Evolutionary conservation across 2,797 vertebrate species (phyloP), one percentile per base, ranked within the genome.

Genomic region (Australoheros facetus): DNA sequence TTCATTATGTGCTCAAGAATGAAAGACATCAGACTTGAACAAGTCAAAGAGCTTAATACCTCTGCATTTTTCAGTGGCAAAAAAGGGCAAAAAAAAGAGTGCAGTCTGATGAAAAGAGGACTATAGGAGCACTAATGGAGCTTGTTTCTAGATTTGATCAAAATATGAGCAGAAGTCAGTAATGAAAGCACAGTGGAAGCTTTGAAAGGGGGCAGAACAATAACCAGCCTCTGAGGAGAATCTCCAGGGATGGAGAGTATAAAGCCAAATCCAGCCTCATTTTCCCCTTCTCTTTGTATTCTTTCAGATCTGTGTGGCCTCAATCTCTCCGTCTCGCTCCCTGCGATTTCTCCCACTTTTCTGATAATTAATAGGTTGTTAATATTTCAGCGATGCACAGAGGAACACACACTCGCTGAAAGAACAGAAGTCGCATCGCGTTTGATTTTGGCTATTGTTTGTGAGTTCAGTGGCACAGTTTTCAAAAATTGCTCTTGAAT

Each of bases 331-430:
- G 19, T 75, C 64, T 57, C 58, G 16, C 55, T 37, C 48, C 57
- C 51, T 2, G 3, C 74, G 42, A 56, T 71, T 77, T 69, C 75
- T 73, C 73, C 77, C 71, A 76, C 70, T 87, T 82, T 87, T 62
- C 70, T 4, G 23, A 89, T 89, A 90, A 92, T 91, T 90, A 92
- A 90, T 80, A 85, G 58, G 56, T 77, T 76, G 66, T 92, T 79
- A 87, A 91, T 87, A 88, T 89, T 90, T 88, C 70, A 91, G 79
- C 77, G 71, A 62, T 59, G 57, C 77, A 17, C 75, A 51, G 42
- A 69, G 51, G 71, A 86, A 82, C 66, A 37, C 56, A 34, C 55
- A 3, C 28, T 78, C 26, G 7, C 10, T 12, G 17, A 76, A 19
- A 51, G 16, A 51, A 48, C 28, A 69, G n/a, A 34, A 69, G 77